Percentiles rank a stretch among this genome's conserved stretches.
Evolutionary conservation across 2,888 invertebrate species (phyloP).

Genomic region (Nomada fucata): DNA sequence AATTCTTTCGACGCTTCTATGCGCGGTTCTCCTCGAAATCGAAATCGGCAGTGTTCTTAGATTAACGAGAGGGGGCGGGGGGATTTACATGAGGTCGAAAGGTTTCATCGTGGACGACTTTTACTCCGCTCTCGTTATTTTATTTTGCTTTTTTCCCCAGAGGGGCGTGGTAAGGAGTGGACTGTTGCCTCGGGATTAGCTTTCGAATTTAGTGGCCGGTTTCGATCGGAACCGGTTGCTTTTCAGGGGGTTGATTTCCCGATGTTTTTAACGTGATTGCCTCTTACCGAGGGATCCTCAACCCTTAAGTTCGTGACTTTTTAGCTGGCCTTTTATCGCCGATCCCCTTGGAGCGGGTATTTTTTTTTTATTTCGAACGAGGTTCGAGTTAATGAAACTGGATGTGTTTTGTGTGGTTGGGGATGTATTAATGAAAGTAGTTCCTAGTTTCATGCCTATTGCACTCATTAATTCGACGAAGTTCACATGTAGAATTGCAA

Average conservation of each 20-base stretch:
- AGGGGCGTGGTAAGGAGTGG: slow-evolving; percentile 4
- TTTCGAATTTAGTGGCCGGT: slow-evolving; percentile 47
- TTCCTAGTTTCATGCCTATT: too few relatives aligned
- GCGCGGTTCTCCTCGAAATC: neutral
- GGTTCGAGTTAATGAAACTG: slow-evolving; percentile 10
- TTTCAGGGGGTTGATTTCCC: slow-evolving; percentile 23
- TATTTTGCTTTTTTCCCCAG: neutral
- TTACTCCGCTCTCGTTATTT: neutral
- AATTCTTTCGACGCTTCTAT: neutral
- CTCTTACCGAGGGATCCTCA: slow-evolving; percentile 40
- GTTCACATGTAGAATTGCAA: neutral
- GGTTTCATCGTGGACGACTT: slow-evolving; percentile 71
- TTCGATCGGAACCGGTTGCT: slow-evolving; percentile 50
- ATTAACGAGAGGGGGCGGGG: slow-evolving; percentile 18
- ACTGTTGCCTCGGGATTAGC: slow-evolving; percentile 61
- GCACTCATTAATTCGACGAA: too few relatives aligned
- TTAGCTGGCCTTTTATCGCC: slow-evolving; percentile 40
- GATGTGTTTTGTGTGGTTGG: neutral
- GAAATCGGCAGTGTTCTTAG: slow-evolving; percentile 42
- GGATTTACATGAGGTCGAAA: slow-evolving; percentile 74
- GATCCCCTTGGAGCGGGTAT: neutral
- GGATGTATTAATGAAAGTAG: neutral
- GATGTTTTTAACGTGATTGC: slow-evolving; percentile 60
- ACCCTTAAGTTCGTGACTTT: slow-evolving; percentile 52
- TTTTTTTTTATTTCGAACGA: neutral